Evolutionary conservation across 2,113 vertebrate species (phyloP).

Genomic region (Murina feae): DNA sequence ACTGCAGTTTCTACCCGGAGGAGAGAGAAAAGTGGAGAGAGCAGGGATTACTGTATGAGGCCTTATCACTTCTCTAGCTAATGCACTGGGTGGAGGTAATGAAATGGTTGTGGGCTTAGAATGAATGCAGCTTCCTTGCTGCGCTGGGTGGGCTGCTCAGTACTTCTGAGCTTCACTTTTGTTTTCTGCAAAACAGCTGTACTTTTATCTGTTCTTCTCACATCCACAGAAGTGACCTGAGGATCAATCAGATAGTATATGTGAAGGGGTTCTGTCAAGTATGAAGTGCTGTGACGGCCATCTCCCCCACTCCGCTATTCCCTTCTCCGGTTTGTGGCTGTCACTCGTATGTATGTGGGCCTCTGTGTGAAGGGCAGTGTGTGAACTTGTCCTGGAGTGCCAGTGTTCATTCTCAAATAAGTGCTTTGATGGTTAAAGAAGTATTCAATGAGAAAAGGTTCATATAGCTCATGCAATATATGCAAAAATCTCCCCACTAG

Average conservation of each 20-base stretch:
- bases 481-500: not conserved
- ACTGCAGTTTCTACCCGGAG: not conserved
- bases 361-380: not conserved
- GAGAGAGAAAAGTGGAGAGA: not conserved
- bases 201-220: not conserved
- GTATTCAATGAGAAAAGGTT: constrained; percentile 18
- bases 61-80: not conserved
- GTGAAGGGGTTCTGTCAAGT: not conserved
- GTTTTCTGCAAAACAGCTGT: constrained; percentile 20
- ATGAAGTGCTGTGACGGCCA: not conserved
- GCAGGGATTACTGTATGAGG: not conserved
- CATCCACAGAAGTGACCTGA: not conserved
- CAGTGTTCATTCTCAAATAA: not conserved
- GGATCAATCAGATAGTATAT: not conserved
- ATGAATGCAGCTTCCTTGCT: not conserved
- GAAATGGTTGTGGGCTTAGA: not conserved
- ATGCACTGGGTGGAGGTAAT: not conserved
- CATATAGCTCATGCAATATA: not conserved
- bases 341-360: not conserved
- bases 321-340: not conserved
- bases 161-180: not conserved
- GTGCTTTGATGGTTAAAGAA: not conserved
- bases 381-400: not conserved
- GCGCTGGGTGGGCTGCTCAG: not conserved
- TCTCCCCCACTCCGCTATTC: not conserved